Conservation (phyloP, 2,888 invertebrate genomes). For the Meloe dianella region DNA sequence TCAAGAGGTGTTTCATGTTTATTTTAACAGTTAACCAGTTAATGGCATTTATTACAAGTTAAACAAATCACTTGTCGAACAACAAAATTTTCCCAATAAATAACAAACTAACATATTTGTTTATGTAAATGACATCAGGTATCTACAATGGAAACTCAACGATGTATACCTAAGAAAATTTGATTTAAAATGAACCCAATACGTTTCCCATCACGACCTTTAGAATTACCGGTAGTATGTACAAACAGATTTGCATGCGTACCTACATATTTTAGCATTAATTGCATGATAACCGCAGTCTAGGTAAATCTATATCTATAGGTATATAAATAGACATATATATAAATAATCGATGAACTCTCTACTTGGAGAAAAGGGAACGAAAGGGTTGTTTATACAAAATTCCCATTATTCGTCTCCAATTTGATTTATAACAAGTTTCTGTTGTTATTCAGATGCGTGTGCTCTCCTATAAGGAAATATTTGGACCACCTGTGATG, state of each 20-base stretch:
- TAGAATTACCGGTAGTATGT: background rate
- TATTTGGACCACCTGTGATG: constrained; percentile 51
- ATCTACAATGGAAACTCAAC: background rate
- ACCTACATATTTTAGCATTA: constrained; percentile 9
- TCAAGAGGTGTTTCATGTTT: constrained; percentile 16
- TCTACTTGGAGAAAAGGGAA: background rate
- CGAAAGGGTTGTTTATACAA: constrained; percentile 28
- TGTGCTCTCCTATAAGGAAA: constrained; percentile 44
- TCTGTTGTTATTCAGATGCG: constrained; percentile 35
- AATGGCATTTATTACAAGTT: constrained; percentile 20
- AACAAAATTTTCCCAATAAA: background rate
- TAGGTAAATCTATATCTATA: background rate
- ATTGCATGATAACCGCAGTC: background rate
- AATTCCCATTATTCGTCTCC: constrained; percentile 22
- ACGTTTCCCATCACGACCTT: background rate
- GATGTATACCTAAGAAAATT: background rate
- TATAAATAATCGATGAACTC: constrained; percentile 1
- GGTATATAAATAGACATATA: background rate
- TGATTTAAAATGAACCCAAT: background rate
- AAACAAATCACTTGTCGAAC: constrained; percentile 16
- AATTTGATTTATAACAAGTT: constrained; percentile 30
- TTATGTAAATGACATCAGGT: background rate
- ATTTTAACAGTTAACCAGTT: constrained; percentile 20
- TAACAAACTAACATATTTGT: background rate
- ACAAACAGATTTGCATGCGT: background rate